Conservation (phyloP, 2,113 vertebrate genomes). For the Arvicanthis niloticus region DNA sequence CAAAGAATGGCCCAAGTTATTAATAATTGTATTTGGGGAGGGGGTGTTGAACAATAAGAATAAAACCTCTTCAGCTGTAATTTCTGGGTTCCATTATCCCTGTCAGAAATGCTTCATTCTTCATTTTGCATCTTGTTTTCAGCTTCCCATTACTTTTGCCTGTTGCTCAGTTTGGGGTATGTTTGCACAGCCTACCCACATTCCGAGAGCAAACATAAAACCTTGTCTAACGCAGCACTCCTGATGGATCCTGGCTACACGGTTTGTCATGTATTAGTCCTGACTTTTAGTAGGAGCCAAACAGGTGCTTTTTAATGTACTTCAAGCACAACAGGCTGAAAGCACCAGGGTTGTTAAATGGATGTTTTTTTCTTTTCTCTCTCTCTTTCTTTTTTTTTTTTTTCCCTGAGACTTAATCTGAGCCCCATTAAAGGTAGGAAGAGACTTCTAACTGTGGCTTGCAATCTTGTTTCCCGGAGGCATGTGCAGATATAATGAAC, state of each 20-base stretch:
- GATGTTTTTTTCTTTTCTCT: slow-evolving; percentile 10
- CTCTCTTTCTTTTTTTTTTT: background rate
- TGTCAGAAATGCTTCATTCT: background rate
- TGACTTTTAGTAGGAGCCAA: slow-evolving; percentile 47
- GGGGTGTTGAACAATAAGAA: background rate
- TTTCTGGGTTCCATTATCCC: background rate
- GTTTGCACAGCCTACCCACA: accelerated
- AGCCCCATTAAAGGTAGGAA: slow-evolving; percentile 65
- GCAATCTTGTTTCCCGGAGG: slow-evolving; percentile 60
- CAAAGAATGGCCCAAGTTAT: background rate
- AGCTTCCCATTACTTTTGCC: background rate
- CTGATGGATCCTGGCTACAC: background rate
- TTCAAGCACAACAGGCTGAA: slow-evolving; percentile 51
- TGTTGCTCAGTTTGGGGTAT: background rate
- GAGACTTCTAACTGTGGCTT: slow-evolving; percentile 62
- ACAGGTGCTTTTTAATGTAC: slow-evolving; percentile 73
- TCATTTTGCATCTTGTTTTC: background rate
- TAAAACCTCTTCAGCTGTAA: background rate
- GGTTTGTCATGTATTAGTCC: slow-evolving; percentile 12
- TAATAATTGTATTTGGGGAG: background rate
- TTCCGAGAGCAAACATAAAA: background rate
- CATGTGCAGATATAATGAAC: slow-evolving; percentile 49
- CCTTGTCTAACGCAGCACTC: background rate
- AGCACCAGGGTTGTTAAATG: slow-evolving; percentile 65
- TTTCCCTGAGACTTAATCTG: slow-evolving; percentile 50